phyloP scores from a whole-genome alignment of 2,113 vertebrate genomes.

The Cyphomyrus plagiostoma region DNA sequence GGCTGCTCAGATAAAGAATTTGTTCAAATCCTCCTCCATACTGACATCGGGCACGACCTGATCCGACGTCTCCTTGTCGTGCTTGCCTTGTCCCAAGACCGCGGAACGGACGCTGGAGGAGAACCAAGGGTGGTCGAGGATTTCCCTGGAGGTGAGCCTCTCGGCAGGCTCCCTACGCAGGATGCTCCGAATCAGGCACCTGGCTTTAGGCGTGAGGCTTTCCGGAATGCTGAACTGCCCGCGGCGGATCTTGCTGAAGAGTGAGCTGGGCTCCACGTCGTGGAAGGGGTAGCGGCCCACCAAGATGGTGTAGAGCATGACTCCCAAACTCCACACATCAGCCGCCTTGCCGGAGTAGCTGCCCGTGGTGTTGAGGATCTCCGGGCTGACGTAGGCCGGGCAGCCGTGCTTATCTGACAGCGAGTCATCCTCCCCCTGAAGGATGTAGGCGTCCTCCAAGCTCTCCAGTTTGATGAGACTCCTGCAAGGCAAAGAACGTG shows the following conservation, averaged over 20 bases:
- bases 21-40: slow-evolving; percentile 95
- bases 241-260: slow-evolving; percentile 97
- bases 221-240: slow-evolving; percentile 99
- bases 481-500: slow-evolving; percentile 47
- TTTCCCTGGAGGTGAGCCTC: slow-evolving; percentile 93
- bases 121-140: slow-evolving; percentile 98
- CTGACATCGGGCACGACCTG: slow-evolving; percentile 96
- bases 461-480: slow-evolving; percentile 93
- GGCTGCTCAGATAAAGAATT: slow-evolving; percentile 92
- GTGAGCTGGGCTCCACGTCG: slow-evolving; percentile 91
- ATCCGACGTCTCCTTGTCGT: slow-evolving; percentile 77
- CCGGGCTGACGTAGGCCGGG: slow-evolving; percentile 95
- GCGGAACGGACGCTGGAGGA: slow-evolving; percentile 72
- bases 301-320: slow-evolving; percentile 99
- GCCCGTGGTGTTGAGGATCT: slow-evolving; percentile 95
- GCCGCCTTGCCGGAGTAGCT: slow-evolving; percentile 98
- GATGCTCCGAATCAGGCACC: slow-evolving; percentile 97
- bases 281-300: slow-evolving; percentile 98
- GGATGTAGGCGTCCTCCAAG: slow-evolving; percentile 90
- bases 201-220: slow-evolving; percentile 92
- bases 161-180: slow-evolving; percentile 89
- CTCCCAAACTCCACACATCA: slow-evolving; percentile 96
- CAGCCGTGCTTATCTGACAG: slow-evolving; percentile 98
- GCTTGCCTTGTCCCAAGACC: slow-evolving; percentile 66
- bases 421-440: slow-evolving; percentile 84